These are phyloP conservation scores for Apomyelois bistriatella DNA, from an alignment of 2,888 invertebrate genomes.

Conservation along the genomic window DNA sequence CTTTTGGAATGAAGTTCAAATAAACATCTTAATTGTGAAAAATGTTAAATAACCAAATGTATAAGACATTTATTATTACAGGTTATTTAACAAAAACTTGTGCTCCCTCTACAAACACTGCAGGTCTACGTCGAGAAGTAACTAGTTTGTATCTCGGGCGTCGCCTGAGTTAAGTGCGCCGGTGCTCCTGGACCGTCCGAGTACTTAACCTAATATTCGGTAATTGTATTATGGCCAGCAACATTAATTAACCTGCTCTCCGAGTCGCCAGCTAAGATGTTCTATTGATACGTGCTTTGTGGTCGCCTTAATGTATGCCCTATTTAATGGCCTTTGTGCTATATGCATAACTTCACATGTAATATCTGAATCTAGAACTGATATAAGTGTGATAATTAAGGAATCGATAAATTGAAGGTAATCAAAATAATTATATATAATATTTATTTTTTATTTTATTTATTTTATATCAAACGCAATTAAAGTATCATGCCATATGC, in stretches of 20 bases:
- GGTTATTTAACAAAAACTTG: neutral
- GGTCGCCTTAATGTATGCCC: slow-evolving; percentile 21
- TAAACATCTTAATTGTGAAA: too few relatives aligned
- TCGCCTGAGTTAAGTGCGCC: slow-evolving; percentile 60
- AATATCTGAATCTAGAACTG: neutral
- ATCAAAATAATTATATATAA: too few relatives aligned
- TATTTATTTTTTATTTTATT: too few relatives aligned
- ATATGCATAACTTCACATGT: neutral
- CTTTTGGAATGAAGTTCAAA: too few relatives aligned
- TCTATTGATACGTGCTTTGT: slow-evolving; percentile 57
- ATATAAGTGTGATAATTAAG: too few relatives aligned
- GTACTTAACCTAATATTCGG: slow-evolving; percentile 76
- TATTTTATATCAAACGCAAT: too few relatives aligned
- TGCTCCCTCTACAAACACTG: slow-evolving; percentile 1
- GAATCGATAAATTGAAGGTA: too few relatives aligned
- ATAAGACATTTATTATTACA: neutral
- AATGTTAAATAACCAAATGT: too few relatives aligned
- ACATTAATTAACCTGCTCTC: slow-evolving; percentile 67
- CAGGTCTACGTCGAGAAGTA: slow-evolving; percentile 32
- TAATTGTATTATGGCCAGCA: slow-evolving; percentile 69
- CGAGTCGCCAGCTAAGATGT: slow-evolving; percentile 58
- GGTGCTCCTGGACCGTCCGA: slow-evolving; percentile 46
- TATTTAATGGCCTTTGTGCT: neutral
- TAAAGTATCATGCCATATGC: too few relatives aligned
- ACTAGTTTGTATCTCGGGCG: slow-evolving; percentile 65